phyloP scores from a whole-genome alignment of 2,797 vertebrate genomes.

The Hippocampus kuda region DNA sequence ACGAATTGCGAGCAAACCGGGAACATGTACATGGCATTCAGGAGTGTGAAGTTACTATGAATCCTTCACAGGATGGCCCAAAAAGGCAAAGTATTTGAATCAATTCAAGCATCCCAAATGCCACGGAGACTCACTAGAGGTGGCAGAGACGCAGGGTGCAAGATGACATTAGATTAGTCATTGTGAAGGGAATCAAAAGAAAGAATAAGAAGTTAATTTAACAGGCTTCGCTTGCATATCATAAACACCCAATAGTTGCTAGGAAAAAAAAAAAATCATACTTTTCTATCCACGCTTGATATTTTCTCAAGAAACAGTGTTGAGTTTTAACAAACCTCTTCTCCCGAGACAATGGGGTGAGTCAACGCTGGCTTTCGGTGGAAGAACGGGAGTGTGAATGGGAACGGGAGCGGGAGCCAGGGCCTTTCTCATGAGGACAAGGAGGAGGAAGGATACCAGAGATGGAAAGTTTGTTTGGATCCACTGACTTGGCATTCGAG shows the following conservation, averaged over 20 bases:
- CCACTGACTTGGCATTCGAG: constrained; percentile 63
- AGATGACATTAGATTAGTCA: background rate
- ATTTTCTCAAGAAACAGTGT: constrained; percentile 12
- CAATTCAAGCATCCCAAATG: background rate
- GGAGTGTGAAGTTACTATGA: background rate
- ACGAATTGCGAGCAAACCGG: background rate
- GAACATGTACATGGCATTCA: too few species aligned
- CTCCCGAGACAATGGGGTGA: background rate
- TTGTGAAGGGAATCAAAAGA: background rate
- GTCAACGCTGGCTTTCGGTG: constrained; percentile 84
- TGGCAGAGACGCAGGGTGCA: background rate
- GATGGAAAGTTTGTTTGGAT: constrained; percentile 62
- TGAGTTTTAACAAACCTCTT: background rate
- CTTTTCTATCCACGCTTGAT: background rate
- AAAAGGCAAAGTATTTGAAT: too few species aligned
- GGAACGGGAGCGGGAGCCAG: constrained; percentile 57
- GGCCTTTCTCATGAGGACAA: constrained; percentile 49
- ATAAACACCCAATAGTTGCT: constrained; percentile 16
- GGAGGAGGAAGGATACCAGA: constrained; percentile 49
- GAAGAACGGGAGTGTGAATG: constrained; percentile 69
- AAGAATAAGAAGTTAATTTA: background rate
- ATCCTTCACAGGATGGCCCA: too few species aligned
- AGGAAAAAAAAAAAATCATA: constrained; percentile 5
- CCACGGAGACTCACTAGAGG: background rate
- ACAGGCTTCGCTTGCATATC: background rate